phyloP scores from a whole-genome alignment of 2,113 vertebrate genomes.

The Xiphophorus maculatus region DNA sequence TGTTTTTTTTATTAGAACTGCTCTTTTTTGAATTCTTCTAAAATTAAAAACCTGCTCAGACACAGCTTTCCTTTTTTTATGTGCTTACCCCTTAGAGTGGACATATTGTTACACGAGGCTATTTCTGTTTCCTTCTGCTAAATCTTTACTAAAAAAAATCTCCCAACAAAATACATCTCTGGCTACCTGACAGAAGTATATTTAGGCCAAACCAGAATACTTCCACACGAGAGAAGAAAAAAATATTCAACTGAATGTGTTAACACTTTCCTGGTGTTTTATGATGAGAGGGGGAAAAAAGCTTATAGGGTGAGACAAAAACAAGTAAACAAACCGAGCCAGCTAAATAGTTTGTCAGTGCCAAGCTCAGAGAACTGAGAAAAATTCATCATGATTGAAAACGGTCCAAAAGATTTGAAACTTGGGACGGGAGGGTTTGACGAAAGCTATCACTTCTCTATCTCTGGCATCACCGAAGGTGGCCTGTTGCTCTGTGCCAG shows the following conservation, averaged over 20 bases:
- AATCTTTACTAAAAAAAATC: slow-evolving; percentile 8
- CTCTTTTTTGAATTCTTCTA: not conserved
- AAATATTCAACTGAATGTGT: slow-evolving; percentile 32
- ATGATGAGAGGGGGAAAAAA: slow-evolving; percentile 40
- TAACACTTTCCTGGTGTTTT: slow-evolving; percentile 40
- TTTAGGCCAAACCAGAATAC: slow-evolving; percentile 28
- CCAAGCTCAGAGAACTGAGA: slow-evolving; percentile 35
- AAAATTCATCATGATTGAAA: slow-evolving; percentile 48
- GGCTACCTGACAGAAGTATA: slow-evolving; percentile 28
- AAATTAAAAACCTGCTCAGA: not conserved
- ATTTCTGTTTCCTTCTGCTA: slow-evolving; percentile 11
- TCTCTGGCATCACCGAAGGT: slow-evolving; percentile 42
- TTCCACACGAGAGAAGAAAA: slow-evolving; percentile 20
- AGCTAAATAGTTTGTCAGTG: slow-evolving; percentile 30
- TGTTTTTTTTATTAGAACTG: not conserved
- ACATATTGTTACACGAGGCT: slow-evolving; percentile 9
- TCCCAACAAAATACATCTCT: not conserved
- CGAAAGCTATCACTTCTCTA: slow-evolving; percentile 36
- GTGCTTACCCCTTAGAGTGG: not conserved
- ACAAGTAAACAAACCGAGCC: slow-evolving; percentile 40
- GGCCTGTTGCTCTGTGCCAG: slow-evolving; percentile 45
- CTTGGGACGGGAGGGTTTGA: slow-evolving; percentile 35
- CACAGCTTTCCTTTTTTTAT: not conserved
- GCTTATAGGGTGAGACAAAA: slow-evolving; percentile 37
- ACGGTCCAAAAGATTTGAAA: slow-evolving; percentile 43